Conservation (phyloP, 2,888 invertebrate species). For the Doris montereyensis region DNA sequence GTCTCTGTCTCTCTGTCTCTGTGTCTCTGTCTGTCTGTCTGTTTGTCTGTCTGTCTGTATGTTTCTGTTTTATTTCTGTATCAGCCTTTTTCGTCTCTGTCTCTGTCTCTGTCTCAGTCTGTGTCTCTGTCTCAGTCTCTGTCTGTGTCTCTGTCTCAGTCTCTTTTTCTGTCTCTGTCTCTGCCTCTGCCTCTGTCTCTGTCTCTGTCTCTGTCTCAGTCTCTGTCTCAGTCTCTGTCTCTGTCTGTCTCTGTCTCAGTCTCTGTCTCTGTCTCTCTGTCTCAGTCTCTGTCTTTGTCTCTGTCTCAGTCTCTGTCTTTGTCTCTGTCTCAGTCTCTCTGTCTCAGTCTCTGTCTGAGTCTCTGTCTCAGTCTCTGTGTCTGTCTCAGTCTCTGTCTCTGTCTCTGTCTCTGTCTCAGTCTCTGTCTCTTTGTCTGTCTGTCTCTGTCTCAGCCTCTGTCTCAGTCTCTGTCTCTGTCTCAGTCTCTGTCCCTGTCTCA, state of each 20-base stretch:
- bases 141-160: neutral
- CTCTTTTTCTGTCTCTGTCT: neutral
- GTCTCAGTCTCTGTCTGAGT: neutral
- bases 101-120: conserved; percentile 9
- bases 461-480: neutral
- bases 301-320: neutral
- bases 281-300: conserved; percentile 16
- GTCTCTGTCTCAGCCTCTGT: neutral
- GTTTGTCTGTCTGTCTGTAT: neutral
- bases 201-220: conserved; percentile 18
- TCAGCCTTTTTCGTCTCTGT: neutral
- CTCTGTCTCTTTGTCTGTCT: neutral
- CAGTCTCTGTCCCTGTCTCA: neutral
- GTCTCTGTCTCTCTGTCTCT: too few species aligned
- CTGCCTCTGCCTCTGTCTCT: neutral
- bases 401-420: neutral
- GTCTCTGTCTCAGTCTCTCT: neutral
- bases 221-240: conserved; percentile 23
- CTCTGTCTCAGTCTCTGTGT: neutral
- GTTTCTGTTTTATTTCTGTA: neutral
- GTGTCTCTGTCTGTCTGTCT: neutral
- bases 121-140: neutral
- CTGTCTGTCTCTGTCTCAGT: conserved; percentile 23
- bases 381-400: neutral
- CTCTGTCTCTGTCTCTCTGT: conserved; percentile 26